Conservation (phyloP, 1,140 invertebrate species). For the Harpegnathos saltator region DNA sequence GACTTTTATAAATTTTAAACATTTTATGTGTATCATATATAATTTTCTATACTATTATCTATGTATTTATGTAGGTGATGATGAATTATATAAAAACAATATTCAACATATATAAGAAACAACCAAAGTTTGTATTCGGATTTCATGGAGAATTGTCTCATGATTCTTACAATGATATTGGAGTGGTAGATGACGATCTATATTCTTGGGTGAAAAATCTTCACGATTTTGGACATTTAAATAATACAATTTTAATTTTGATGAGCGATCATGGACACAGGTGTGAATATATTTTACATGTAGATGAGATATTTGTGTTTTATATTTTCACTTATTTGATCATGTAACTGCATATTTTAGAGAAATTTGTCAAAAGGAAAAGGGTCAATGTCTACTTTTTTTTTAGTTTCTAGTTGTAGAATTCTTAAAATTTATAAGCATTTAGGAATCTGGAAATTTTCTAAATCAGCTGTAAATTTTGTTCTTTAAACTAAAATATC, state of each 20-base stretch:
- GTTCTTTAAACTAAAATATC: no score
- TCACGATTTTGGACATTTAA: conserved; percentile 87
- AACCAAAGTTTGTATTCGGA: conserved; percentile 93
- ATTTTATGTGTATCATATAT: no score
- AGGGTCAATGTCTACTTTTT: neutral
- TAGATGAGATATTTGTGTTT: neutral
- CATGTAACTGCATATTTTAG: no score
- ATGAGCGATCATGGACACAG: conserved; percentile 96
- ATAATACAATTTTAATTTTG: conserved; percentile 93
- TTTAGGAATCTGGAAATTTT: no score
- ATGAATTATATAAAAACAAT: conserved; percentile 89
- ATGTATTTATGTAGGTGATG: conserved; percentile 86
- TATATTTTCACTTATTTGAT: neutral
- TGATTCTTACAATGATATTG: conserved; percentile 93
- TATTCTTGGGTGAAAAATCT: conserved; percentile 88
- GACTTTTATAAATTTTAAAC: no score
- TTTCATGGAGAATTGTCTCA: conserved; percentile 97
- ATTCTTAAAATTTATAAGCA: no score
- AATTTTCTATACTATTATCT: no score
- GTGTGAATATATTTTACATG: conserved; percentile 80
- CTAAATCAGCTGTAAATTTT: no score
- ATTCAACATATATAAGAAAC: conserved; percentile 88
- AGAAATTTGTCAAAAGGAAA: no score
- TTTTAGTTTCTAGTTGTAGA: neutral
- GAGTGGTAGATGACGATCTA: conserved; percentile 91